phyloP scores from a whole-genome alignment of 2,113 vertebrate genomes.

The Pseudorasbora parva region DNA sequence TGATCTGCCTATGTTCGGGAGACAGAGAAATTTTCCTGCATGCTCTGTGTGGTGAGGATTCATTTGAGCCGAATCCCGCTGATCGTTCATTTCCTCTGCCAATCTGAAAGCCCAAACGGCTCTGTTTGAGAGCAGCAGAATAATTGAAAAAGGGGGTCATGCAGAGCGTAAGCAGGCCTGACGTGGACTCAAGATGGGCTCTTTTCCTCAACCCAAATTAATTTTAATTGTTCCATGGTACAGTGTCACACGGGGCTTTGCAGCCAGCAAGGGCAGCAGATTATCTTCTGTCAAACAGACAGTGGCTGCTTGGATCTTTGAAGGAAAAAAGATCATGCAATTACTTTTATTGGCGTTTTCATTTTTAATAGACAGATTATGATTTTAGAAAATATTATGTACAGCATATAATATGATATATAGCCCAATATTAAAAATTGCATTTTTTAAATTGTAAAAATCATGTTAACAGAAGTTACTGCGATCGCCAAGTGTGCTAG shows the following conservation, averaged over 20 bases:
- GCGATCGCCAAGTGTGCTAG: conserved; percentile 7
- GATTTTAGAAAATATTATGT: too few species aligned
- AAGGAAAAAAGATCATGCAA: not conserved
- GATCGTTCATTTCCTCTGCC: conserved; percentile 66
- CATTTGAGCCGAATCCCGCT: conserved; percentile 56
- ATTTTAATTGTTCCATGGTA: conserved; percentile 62
- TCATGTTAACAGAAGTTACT: conserved; percentile 1
- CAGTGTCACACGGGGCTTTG: conserved; percentile 47
- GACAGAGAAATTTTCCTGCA: conserved; percentile 36
- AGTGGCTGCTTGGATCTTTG: not conserved
- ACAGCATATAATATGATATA: too few species aligned
- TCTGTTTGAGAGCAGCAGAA: conserved; percentile 53
- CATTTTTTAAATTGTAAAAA: not conserved
- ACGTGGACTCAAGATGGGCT: conserved; percentile 56
- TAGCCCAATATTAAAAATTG: too few species aligned
- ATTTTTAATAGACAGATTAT: not conserved
- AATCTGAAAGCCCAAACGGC: conserved; percentile 59
- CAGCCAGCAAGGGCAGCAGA: conserved; percentile 33
- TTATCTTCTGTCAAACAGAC: conserved; percentile 33
- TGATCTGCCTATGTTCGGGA: not conserved
- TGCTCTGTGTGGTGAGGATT: conserved; percentile 46
- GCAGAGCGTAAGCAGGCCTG: conserved; percentile 68
- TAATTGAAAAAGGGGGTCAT: conserved; percentile 62
- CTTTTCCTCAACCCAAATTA: conserved; percentile 61
- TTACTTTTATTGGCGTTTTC: not conserved